phyloP scores from a whole-genome alignment of 2,888 invertebrate genomes.

The Heliothis peltigera region DNA sequence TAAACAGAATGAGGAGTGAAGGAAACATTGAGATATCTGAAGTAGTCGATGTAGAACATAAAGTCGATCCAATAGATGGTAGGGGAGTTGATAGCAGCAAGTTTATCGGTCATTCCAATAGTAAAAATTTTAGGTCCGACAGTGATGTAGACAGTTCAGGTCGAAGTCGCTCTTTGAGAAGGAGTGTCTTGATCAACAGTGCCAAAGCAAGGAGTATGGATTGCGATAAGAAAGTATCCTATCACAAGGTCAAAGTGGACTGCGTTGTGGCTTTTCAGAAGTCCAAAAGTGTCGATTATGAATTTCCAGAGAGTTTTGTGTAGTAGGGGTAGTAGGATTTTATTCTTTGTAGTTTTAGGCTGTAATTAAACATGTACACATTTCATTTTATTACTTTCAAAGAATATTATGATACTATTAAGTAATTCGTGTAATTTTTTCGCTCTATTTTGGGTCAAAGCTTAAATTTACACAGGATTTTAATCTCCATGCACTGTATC shows the following conservation, averaged over 20 bases:
- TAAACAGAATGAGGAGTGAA: constrained; percentile 83
- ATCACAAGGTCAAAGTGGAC: constrained; percentile 83
- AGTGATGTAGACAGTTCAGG: constrained; percentile 71
- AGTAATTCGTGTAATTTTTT: too few species aligned
- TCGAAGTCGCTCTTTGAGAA: constrained; percentile 83
- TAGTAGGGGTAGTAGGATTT: constrained; percentile 14
- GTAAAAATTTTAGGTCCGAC: constrained; percentile 75
- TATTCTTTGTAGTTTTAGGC: constrained; percentile 35
- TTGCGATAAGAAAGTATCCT: constrained; percentile 77
- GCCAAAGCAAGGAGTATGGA: constrained; percentile 84
- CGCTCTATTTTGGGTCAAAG: too few species aligned
- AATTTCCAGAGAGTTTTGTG: constrained; percentile 86
- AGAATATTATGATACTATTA: background rate
- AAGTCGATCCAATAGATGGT: constrained; percentile 55
- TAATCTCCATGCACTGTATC: too few species aligned
- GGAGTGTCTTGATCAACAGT: constrained; percentile 87
- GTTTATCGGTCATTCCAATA: constrained; percentile 81
- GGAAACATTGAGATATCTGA: constrained; percentile 77
- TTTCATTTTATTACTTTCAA: constrained; percentile 9
- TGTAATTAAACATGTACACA: constrained; percentile 8
- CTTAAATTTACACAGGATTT: too few species aligned
- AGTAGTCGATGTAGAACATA: constrained; percentile 67
- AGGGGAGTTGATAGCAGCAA: constrained; percentile 65
- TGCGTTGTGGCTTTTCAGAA: constrained; percentile 84
- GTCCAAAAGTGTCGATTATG: constrained; percentile 81